Percentiles rank a stretch among this genome's conserved stretches.
Evolutionary conservation across 2,113 vertebrate genomes (phyloP).

Genomic region (Oostethus manadensis): DNA sequence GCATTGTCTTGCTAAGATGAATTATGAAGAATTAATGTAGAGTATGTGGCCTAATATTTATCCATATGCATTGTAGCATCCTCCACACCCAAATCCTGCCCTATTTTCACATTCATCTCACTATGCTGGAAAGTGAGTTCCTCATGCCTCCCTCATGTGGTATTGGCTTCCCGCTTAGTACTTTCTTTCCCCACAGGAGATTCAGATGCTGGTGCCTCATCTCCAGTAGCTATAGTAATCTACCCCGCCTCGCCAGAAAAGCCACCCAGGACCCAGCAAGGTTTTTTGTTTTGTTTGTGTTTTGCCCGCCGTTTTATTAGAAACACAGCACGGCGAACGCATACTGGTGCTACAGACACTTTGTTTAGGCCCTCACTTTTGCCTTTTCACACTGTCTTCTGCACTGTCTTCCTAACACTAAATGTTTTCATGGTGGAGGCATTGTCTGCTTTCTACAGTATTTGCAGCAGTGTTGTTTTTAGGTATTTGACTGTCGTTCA

Average conservation of each 20-base stretch:
- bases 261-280: slow-evolving; percentile 74
- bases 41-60: neutral
- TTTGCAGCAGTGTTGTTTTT: neutral
- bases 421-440: neutral
- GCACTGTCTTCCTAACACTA: slow-evolving; percentile 38
- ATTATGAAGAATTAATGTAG: too few species aligned
- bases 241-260: slow-evolving; percentile 77
- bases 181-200: slow-evolving; percentile 69
- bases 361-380: slow-evolving; percentile 14
- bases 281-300: slow-evolving; percentile 72
- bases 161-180: slow-evolving; percentile 45
- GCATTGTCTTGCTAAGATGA: too few species aligned
- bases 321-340: slow-evolving; percentile 44
- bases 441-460: neutral
- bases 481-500: slow-evolving; percentile 8
- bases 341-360: slow-evolving; percentile 24
- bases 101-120: slow-evolving; percentile 1
- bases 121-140: slow-evolving; percentile 9
- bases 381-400: slow-evolving; percentile 14
- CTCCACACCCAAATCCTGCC: neutral
- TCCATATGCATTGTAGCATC: neutral
- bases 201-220: slow-evolving; percentile 59
- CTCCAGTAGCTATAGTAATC: slow-evolving; percentile 74
- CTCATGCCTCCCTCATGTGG: slow-evolving; percentile 10
- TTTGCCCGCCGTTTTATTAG: slow-evolving; percentile 40